Conservation (phyloP, 2,113 vertebrate genomes). For the Typhlomys cinereus region DNA sequence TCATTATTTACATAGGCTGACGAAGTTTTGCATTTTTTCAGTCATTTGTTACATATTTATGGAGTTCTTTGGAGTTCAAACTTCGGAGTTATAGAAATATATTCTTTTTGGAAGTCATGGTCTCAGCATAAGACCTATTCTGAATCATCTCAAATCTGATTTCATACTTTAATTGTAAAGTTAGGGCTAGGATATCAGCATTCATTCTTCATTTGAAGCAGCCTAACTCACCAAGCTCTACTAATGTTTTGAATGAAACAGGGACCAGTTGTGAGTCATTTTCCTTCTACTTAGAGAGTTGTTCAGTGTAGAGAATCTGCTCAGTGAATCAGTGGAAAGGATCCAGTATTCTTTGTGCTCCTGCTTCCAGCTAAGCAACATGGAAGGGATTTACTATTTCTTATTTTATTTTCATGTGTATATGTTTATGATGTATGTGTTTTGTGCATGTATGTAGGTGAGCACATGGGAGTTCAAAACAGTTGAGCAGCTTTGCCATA, state of each 20-base stretch:
- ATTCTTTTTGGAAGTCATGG: conserved; percentile 4
- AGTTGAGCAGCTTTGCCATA: neutral
- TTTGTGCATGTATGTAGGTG: no score
- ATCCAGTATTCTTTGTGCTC: neutral
- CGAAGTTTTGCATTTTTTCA: neutral
- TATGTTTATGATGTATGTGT: no score
- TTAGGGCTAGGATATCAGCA: neutral
- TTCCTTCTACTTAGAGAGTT: neutral
- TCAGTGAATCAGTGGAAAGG: no score
- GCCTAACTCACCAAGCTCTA: neutral
- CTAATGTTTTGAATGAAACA: neutral
- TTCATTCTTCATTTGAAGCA: neutral
- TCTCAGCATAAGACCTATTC: neutral
- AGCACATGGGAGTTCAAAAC: neutral
- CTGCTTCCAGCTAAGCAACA: neutral
- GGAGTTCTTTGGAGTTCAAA: conserved; percentile 28
- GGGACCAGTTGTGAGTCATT: neutral
- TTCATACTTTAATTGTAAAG: neutral
- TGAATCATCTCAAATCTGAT: conserved; percentile 25
- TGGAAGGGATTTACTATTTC: neutral
- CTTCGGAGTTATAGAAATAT: neutral
- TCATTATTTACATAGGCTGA: neutral
- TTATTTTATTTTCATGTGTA: no score
- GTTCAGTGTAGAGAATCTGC: neutral
- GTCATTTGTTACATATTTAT: neutral